phyloP scores from a whole-genome alignment of 1,140 invertebrate species.

The Drosophila suzukii region DNA sequence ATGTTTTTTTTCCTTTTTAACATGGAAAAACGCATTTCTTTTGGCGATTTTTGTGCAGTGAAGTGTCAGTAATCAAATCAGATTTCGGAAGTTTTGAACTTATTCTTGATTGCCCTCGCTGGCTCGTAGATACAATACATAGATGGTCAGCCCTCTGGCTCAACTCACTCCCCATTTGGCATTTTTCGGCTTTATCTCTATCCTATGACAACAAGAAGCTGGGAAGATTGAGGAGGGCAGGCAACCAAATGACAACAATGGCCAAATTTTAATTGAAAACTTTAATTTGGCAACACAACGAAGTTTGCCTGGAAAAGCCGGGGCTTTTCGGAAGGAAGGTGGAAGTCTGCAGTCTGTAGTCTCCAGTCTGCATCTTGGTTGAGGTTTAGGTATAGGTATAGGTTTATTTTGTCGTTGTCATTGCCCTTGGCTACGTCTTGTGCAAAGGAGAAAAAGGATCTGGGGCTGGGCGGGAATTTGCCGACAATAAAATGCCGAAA shows the following conservation, averaged over 20 bases:
- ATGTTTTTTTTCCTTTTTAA: too few species aligned
- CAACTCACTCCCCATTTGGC: slow-evolving; percentile 36
- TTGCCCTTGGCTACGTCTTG: slow-evolving; percentile 78
- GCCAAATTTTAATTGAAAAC: slow-evolving; percentile 80
- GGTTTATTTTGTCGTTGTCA: slow-evolving; percentile 59
- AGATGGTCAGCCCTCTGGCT: slow-evolving; percentile 9
- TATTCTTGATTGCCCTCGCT: slow-evolving; percentile 12
- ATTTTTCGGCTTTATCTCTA: slow-evolving; percentile 9
- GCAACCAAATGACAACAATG: slow-evolving; percentile 63
- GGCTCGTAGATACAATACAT: slow-evolving; percentile 1
- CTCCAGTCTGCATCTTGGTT: slow-evolving; percentile 61
- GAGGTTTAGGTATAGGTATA: slow-evolving; percentile 32
- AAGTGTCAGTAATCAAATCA: slow-evolving; percentile 8
- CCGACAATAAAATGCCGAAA: slow-evolving; percentile 71
- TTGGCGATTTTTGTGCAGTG: background rate
- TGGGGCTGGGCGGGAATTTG: slow-evolving; percentile 56
- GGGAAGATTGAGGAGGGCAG: slow-evolving; percentile 40
- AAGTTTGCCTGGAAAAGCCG: slow-evolving; percentile 29
- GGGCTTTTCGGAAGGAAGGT: background rate
- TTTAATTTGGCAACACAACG: slow-evolving; percentile 76
- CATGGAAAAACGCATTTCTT: background rate
- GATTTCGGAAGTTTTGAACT: slow-evolving; percentile 6
- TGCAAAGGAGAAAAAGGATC: slow-evolving; percentile 44
- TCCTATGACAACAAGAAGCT: slow-evolving; percentile 45
- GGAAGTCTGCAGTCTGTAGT: slow-evolving; percentile 32